A percentile compares a stretch with the other conserved stretches of the same genome.
These are phyloP conservation scores for Haliclona indistincta DNA, from an alignment of 37 sponge, comb jelly and placozoan species.

Conservation along the genomic window DNA sequence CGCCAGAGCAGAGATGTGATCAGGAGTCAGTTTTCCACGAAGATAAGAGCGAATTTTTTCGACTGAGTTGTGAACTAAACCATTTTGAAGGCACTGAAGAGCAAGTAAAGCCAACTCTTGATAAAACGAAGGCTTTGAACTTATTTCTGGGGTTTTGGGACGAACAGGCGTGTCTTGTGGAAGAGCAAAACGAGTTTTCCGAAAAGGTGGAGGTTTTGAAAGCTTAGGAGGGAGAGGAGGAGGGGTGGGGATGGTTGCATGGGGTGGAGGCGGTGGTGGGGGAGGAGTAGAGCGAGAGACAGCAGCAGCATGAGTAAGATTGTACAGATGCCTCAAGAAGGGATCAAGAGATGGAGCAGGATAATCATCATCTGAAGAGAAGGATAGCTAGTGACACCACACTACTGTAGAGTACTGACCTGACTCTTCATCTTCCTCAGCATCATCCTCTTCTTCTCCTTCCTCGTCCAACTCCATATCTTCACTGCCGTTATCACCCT, in stretches of 20 bases:
- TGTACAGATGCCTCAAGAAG: constrained; percentile 6
- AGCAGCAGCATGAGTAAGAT: background rate
- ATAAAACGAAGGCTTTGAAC: constrained; percentile 36
- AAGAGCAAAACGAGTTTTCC: background rate
- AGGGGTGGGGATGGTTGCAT: too few species aligned
- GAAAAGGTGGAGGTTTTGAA: constrained; percentile 2
- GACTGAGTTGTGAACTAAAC: constrained; percentile 13
- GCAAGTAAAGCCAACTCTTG: constrained; percentile 14
- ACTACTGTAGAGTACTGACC: too few species aligned
- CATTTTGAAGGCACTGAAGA: constrained; percentile 31
- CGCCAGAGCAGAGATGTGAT: constrained; percentile 48
- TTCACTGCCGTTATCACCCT: background rate
- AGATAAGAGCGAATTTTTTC: background rate
- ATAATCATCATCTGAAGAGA: too few species aligned
- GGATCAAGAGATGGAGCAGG: constrained; percentile 1
- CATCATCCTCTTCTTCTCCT: background rate
- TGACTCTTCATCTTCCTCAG: too few species aligned
- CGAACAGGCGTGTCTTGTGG: background rate
- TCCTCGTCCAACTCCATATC: constrained; percentile 11
- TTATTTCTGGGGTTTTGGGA: background rate
- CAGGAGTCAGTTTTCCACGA: constrained; percentile 11
- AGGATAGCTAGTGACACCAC: too few species aligned
- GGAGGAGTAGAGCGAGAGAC: constrained; percentile 34
- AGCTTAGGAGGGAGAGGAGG: background rate
- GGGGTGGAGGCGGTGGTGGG: constrained; percentile 13